A percentile compares a stretch with the other conserved stretches of the same genome.
Conservation (phyloP, 1,140 invertebrate species). For the Portunus trituberculatus region DNA sequence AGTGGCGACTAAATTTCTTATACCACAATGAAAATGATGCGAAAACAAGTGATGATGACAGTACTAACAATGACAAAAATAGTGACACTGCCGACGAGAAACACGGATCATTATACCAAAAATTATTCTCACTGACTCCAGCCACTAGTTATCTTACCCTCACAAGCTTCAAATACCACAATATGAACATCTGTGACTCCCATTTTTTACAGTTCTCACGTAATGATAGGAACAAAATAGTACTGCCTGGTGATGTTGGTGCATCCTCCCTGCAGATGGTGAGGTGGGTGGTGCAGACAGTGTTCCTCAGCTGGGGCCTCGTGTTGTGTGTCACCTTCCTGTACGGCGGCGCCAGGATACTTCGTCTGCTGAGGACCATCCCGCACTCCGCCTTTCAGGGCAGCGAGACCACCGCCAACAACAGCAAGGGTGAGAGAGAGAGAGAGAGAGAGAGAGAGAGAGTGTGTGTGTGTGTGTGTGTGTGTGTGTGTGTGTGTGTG, state of each 20-base stretch:
- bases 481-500: not conserved
- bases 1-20: not conserved
- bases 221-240: too few relatives aligned
- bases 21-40: not conserved
- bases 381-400: conserved; percentile 80
- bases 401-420: not conserved
- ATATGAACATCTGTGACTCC: not conserved
- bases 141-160: too few relatives aligned
- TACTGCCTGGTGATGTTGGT: not conserved
- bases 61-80: too few relatives aligned
- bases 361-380: conserved; percentile 81
- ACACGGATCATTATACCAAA: not conserved
- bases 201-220: not conserved
- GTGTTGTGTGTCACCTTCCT: conserved; percentile 83
- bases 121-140: not conserved
- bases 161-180: too few relatives aligned
- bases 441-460: not conserved
- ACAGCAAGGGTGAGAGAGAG: conserved; percentile 68
- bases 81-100: not conserved
- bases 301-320: conserved; percentile 84
- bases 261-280: conserved; percentile 79
- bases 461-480: not conserved
- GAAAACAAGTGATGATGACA: not conserved
- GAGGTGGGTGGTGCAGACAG: conserved; percentile 82
- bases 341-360: conserved; percentile 82